Evolutionary conservation across 2,113 vertebrate species (phyloP), one percentile per base, ranked within the genome.

Genomic region (Gymnocephalus cernua): DNA sequence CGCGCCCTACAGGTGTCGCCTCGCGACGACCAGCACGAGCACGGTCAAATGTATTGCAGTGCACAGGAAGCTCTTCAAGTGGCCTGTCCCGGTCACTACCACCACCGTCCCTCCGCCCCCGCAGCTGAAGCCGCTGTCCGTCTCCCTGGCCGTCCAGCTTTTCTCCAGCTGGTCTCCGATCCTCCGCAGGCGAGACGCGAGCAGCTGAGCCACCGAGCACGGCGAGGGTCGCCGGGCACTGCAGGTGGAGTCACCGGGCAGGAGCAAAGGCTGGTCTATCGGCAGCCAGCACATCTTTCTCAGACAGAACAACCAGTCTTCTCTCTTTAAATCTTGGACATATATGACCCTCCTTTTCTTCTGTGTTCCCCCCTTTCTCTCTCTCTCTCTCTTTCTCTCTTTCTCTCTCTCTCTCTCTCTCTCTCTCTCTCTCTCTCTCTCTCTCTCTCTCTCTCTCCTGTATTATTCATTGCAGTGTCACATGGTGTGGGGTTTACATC

Each of bases 401-500:
- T n/a, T 48, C 48, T 35, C 2, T 2, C n/a, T 75, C 76, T 56
- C 76, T 50, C 84, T 62, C 69, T 67, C 89, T 72, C 78, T 29
- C 89, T 77, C 80, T 71, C 79, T 67, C 86, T 82, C 80, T 48
- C 48, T 35, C 2, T 2, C n/a, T 75, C 76, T 56, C 76, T 50
- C 84, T 62, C 69, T 67, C 89, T 72, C 78, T 29, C 89, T 77
- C 80, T 71, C 79, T 67, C 86, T 82, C 80, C 87, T 95, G 89
- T 94, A 94, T 94, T 95, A 96, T 96, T 95, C 95, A 95, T 95
- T 88, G 92, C 89, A 89, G 85, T 91, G 95, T 96, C 96, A 96
- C 96, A 95, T 95, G 96, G 89, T 94, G 84, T 82, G 81, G 77
- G 93, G 95, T 95, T 96, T 95, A 96, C 95, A 95, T 96, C 96